Evolutionary conservation across 2,888 invertebrate genomes (phyloP).

Genomic region (Netelia fuscicornis): DNA sequence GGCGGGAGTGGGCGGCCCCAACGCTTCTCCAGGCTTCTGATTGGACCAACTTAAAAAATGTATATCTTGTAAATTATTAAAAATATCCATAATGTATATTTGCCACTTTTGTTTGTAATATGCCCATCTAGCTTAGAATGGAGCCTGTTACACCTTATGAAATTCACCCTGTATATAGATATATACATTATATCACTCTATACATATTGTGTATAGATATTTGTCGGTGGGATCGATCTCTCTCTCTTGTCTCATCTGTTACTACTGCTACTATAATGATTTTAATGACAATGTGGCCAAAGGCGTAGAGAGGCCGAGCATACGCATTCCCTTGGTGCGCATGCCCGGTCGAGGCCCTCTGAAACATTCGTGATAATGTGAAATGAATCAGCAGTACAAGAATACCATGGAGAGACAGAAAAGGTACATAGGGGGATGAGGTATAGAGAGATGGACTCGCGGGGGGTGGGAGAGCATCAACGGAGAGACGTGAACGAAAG

Average conservation of each 20-base stretch:
- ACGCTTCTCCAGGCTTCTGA: no score
- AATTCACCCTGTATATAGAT: no score
- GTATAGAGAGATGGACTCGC: slow-evolving; percentile 60
- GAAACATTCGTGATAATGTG: slow-evolving; percentile 78
- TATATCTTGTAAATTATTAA: no score
- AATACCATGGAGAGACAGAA: slow-evolving; percentile 32
- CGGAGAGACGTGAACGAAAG: slow-evolving; percentile 72
- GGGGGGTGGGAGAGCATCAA: slow-evolving; percentile 71
- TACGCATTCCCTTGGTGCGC: slow-evolving; percentile 35
- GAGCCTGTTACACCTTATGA: no score
- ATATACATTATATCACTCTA: neutral
- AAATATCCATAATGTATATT: no score
- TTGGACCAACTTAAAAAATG: no score
- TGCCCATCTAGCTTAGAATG: no score
- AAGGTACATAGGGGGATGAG: slow-evolving; percentile 32
- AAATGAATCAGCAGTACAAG: slow-evolving; percentile 76
- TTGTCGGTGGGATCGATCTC: slow-evolving; percentile 29
- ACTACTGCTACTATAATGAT: slow-evolving; percentile 45
- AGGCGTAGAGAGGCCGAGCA: slow-evolving; percentile 19
- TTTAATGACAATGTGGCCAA: slow-evolving; percentile 62
- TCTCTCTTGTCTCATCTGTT: slow-evolving; percentile 45
- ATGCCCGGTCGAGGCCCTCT: slow-evolving; percentile 6
- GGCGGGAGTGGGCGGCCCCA: no score
- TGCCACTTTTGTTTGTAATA: no score
- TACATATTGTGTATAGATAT: slow-evolving; percentile 14